Conservation (phyloP, 1,140 invertebrate genomes). For the Sitobion miscanthi region DNA sequence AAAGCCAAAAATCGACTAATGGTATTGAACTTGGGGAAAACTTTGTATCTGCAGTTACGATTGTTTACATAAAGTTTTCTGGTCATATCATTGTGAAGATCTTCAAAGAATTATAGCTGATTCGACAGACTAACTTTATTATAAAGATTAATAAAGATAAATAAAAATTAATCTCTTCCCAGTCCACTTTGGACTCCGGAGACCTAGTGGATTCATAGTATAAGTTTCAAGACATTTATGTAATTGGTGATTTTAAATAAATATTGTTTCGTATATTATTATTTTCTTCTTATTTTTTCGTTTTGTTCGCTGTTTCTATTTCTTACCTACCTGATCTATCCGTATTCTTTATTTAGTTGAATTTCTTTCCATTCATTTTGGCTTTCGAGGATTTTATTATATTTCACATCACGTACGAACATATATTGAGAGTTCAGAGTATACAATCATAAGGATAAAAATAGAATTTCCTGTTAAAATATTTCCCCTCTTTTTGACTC, state of each 20-base stretch:
- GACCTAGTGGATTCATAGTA: neutral
- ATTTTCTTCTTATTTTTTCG: neutral
- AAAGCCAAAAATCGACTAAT: slow-evolving; percentile 27
- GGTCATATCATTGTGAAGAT: neutral
- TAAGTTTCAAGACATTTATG: neutral
- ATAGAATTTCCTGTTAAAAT: slow-evolving; percentile 11
- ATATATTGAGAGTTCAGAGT: neutral
- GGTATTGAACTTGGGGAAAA: neutral
- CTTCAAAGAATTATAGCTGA: neutral
- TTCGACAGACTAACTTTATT: neutral
- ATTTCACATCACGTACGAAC: neutral
- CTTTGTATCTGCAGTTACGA: neutral
- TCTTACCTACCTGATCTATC: neutral
- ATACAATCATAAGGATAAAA: neutral
- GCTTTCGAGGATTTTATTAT: neutral
- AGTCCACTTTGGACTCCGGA: neutral
- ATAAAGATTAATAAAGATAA: slow-evolving; percentile 2
- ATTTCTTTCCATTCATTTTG: slow-evolving; percentile 4
- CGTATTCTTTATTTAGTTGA: slow-evolving; percentile 11
- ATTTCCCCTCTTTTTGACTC: neutral
- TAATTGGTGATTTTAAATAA: neutral
- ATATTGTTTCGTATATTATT: neutral
- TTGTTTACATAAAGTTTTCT: slow-evolving; percentile 20
- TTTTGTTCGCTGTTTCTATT: neutral
- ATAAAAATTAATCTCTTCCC: slow-evolving; percentile 26